phyloP scores from a whole-genome alignment of 1,140 invertebrate genomes.

The Druon quercuslanigerum region DNA sequence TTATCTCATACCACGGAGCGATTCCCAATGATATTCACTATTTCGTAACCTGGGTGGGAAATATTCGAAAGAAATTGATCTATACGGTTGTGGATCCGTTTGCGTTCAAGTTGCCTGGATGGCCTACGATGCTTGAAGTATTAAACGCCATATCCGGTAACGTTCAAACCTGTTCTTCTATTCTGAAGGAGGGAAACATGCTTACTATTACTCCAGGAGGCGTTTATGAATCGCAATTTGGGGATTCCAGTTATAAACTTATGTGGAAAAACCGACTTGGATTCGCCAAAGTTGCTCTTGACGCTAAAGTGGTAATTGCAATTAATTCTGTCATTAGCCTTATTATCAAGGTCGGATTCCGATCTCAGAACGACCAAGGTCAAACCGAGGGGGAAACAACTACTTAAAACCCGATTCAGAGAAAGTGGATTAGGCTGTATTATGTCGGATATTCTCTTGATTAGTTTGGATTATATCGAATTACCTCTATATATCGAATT shows the following conservation, averaged over 20 bases:
- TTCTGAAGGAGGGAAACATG: constrained; percentile 92
- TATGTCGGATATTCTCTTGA: too few relatives aligned
- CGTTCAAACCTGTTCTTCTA: constrained; percentile 89
- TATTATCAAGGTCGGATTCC: too few relatives aligned
- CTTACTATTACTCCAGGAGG: constrained; percentile 98
- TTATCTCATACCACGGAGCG: constrained; percentile 98
- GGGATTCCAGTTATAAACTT: constrained; percentile 92
- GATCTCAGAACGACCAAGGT: too few relatives aligned
- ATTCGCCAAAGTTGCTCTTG: constrained; percentile 97
- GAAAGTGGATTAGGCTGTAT: too few relatives aligned
- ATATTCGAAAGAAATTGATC: constrained; percentile 89
- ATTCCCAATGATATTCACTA: constrained; percentile 98
- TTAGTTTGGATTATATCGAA: too few relatives aligned
- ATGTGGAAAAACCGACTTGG: constrained; percentile 96
- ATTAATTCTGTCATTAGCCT: too few relatives aligned
- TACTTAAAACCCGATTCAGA: too few relatives aligned
- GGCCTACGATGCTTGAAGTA: constrained; percentile 89
- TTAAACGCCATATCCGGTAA: constrained; percentile 96
- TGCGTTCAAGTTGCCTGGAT: constrained; percentile 96
- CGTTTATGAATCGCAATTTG: constrained; percentile 97
- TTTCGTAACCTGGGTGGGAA: constrained; percentile 88
- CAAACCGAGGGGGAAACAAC: too few relatives aligned
- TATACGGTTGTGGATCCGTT: constrained; percentile 96
- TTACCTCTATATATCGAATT: too few relatives aligned
- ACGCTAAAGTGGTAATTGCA: constrained; percentile 90